phyloP scores from a whole-genome alignment of 2,888 invertebrate genomes.

The Tetranychus truncatus region DNA sequence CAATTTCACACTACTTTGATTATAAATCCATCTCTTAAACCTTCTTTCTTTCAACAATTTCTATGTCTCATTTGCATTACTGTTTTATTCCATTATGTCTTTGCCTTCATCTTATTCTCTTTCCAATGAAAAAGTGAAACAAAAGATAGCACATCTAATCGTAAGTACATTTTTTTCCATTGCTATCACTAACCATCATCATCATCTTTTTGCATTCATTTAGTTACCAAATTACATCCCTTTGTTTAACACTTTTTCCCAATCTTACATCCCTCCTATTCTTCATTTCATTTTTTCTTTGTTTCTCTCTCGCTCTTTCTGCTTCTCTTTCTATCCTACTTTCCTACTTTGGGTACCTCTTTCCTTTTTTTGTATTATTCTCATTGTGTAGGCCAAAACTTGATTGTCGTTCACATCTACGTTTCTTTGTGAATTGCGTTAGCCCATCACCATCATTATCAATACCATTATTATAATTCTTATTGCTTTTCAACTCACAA shows the following conservation, averaged over 20 bases:
- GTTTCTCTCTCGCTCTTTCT: constrained; percentile 1
- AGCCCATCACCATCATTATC: neutral
- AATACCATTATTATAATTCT: neutral
- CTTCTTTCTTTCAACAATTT: neutral
- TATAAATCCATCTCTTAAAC: neutral
- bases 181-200: neutral
- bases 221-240: neutral
- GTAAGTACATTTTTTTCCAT: neutral
- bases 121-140: constrained; percentile 1
- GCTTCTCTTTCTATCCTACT: constrained; percentile 10
- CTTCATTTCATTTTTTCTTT: neutral
- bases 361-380: neutral
- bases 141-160: neutral
- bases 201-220: neutral
- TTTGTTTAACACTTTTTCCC: neutral
- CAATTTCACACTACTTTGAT: neutral
- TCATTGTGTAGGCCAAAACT: neutral
- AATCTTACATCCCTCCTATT: neutral
- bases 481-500: neutral
- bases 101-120: neutral
- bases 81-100: neutral
- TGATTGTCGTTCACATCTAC: neutral
- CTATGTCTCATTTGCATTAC: neutral
- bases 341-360: constrained; percentile 4
- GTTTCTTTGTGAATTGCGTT: neutral